These are phyloP conservation scores for Sepioteuthis lessoniana DNA, from an alignment of 2,888 invertebrate genomes.

Conservation along the genomic window DNA sequence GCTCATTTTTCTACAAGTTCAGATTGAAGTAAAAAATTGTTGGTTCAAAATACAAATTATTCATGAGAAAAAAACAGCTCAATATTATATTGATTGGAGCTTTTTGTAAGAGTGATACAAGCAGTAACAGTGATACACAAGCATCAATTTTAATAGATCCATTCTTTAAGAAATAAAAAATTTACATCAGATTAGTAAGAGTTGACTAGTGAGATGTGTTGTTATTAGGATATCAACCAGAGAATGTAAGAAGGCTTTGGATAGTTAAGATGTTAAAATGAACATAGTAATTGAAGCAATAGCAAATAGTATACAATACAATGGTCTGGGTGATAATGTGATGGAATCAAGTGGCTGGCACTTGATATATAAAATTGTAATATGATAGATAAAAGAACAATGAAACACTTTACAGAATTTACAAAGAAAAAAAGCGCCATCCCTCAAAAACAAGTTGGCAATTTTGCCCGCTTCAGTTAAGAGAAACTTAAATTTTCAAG, in stretches of 20 bases:
- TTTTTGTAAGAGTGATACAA: neutral
- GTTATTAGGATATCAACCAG: neutral
- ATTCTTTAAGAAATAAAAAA: neutral
- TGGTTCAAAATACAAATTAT: neutral
- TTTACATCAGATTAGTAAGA: neutral
- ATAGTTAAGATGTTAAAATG: neutral
- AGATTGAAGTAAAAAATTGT: neutral
- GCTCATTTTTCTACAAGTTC: neutral
- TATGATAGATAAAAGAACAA: neutral
- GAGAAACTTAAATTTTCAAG: neutral
- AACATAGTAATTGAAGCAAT: neutral
- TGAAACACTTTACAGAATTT: no score
- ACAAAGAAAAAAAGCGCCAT: neutral
- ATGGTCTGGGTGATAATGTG: neutral
- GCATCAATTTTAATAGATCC: slow-evolving; percentile 7
- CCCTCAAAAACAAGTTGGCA: neutral
- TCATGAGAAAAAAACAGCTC: neutral
- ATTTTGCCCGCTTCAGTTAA: neutral
- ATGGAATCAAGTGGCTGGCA: slow-evolving; percentile 2
- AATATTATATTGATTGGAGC: neutral
- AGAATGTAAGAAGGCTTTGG: neutral
- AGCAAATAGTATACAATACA: neutral
- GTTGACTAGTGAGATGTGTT: neutral
- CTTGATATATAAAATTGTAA: neutral
- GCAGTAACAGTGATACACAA: neutral